Evolutionary conservation across 2,113 vertebrate species (phyloP).

Genomic region (Synodontis membranacea): DNA sequence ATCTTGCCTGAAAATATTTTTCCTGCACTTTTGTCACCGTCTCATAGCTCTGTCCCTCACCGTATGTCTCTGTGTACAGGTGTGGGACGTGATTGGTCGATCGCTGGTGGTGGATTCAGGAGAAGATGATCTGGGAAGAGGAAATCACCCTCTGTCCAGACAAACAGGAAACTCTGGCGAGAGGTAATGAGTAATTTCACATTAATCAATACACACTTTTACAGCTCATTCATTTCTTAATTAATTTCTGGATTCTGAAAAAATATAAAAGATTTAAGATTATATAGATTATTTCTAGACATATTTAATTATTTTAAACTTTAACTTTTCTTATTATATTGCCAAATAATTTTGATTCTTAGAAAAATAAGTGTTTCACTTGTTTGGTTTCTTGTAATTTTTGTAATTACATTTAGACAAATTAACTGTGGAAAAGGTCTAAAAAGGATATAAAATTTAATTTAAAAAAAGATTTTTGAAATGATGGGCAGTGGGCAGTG

Average conservation of each 20-base stretch:
- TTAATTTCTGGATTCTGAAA: background rate
- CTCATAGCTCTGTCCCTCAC: background rate
- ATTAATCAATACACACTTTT: background rate
- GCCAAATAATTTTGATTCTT: too few relatives aligned
- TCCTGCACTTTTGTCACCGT: background rate
- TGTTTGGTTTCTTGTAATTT: too few relatives aligned
- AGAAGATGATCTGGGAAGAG: slow-evolving; percentile 85
- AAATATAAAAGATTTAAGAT: too few relatives aligned
- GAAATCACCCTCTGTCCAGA: slow-evolving; percentile 78
- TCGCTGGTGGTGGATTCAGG: slow-evolving; percentile 84
- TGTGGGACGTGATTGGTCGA: slow-evolving; percentile 88
- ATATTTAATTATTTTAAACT: too few relatives aligned
- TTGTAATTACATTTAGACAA: too few relatives aligned
- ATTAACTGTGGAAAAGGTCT: too few relatives aligned
- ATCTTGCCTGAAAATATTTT: background rate
- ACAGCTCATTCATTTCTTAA: background rate
- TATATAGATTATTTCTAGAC: too few relatives aligned
- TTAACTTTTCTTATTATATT: too few relatives aligned
- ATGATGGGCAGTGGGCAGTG: too few relatives aligned
- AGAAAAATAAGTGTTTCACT: too few relatives aligned
- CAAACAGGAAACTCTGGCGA: slow-evolving; percentile 84
- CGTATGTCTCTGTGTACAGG: slow-evolving; percentile 64
- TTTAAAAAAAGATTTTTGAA: too few relatives aligned
- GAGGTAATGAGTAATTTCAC: slow-evolving; percentile 65
- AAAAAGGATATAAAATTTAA: too few relatives aligned